Conservation (phyloP, 2,888 invertebrate species). For the Sylvicola cinctus region DNA sequence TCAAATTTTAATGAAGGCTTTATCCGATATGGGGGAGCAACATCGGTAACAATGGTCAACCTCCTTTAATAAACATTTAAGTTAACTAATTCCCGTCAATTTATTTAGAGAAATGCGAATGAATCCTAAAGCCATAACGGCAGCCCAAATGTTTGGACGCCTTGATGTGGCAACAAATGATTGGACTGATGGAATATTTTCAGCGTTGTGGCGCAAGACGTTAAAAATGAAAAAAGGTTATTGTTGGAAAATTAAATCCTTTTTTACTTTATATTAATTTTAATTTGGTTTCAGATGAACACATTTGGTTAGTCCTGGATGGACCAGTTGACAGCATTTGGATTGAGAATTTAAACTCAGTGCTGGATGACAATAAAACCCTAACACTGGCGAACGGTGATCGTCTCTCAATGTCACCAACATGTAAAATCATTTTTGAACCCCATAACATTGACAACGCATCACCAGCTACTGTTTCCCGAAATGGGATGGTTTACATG, state of each 20-base stretch:
- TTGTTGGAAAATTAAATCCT: constrained; percentile 1
- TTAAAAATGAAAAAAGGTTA: constrained; percentile 59
- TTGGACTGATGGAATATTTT: constrained; percentile 97
- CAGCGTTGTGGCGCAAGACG: constrained; percentile 89
- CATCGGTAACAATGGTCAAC: constrained; percentile 40
- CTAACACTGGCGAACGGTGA: constrained; percentile 90
- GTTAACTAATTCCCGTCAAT: neutral
- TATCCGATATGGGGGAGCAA: constrained; percentile 63
- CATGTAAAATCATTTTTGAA: constrained; percentile 90
- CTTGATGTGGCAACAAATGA: constrained; percentile 94
- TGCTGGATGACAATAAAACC: constrained; percentile 90
- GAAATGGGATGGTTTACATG: constrained; percentile 93
- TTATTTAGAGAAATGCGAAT: constrained; percentile 64
- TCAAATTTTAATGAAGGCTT: constrained; percentile 72
- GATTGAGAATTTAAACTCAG: constrained; percentile 96
- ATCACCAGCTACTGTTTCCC: constrained; percentile 88
- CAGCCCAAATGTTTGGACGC: constrained; percentile 93
- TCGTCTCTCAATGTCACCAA: constrained; percentile 80
- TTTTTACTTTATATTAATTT: neutral
- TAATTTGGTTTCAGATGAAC: constrained; percentile 34
- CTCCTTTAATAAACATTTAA: constrained; percentile 9
- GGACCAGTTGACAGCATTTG: constrained; percentile 96
- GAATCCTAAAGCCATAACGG: constrained; percentile 96
- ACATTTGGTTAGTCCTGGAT: constrained; percentile 86
- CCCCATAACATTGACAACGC: constrained; percentile 96